Base-by-base conservation (phyloP, 1,140 invertebrate genomes). In the Drosophila erecta region DNA sequence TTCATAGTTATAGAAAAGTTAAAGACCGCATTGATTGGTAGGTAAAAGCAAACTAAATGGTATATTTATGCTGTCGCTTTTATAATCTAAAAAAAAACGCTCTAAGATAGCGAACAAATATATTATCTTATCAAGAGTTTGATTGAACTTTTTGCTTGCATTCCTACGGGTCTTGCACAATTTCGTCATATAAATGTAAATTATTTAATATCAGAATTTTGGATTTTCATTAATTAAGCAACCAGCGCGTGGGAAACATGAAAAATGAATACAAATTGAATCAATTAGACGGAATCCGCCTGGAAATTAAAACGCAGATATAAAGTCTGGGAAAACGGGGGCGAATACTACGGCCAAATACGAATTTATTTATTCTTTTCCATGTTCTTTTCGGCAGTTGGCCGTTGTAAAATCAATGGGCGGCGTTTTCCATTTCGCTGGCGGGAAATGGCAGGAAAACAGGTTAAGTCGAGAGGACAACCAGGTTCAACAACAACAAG, bases 221-320 rank as follows among this genome's bases (percentile, higher is more conserved):
- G 47, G 47, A 30, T 40, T 38, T 56, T 41, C 41, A 49, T 70
- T 69, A 70, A 57, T 70, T 56, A 70, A 43, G 17, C 35, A 40
- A 11, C 8, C 41, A 53, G 40, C 35, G 40, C 22, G 43, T 27
- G 44, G 24, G 27, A 15, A 79, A 60, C 37, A 47, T 73, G 47
- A 8, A 58, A 51, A 78, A 69, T 74, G 55, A 84, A 65, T 75
- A 66, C 59, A 84, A 83, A 66, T 84, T 47, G 62, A 75, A 76
- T 79, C 41, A 76, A 76, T 79, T 75, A 57, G 67, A 47, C 33
- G 47, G 47, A 44, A 66, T 58, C 35, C 53, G 35, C 8, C 27
- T 77, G 17, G 53, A 59, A 70, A 47, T 56, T 41, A 47, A 69
- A 70, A 27, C 41, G 50, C 27, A 56, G 11, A 70, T 51, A 57